A percentile compares a stretch with the other conserved stretches of the same genome.
These are phyloP conservation scores for Tenrec ecaudatus DNA, from an alignment of 2,113 vertebrate genomes.

Conservation along the genomic window DNA sequence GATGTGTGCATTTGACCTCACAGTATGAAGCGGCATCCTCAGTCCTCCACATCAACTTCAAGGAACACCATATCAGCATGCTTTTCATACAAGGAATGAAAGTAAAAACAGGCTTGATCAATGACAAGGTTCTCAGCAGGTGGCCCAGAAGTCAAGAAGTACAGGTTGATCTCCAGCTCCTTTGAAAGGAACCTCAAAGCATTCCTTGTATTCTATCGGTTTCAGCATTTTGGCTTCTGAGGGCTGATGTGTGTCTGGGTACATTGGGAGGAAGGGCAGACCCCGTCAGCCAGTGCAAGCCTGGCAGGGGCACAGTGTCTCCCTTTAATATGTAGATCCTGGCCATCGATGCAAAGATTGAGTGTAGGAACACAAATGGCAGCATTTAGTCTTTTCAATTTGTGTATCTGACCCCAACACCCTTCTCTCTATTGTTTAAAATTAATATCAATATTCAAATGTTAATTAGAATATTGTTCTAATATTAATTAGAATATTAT, in stretches of 20 bases:
- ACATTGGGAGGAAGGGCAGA: not conserved
- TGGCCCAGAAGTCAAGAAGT: not conserved
- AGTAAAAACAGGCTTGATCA: not conserved
- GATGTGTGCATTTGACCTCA: not conserved
- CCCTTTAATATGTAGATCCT: fast-evolving
- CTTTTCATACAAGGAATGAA: not conserved
- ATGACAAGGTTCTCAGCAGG: not conserved
- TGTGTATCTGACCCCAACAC: not conserved
- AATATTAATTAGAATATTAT: too few species aligned
- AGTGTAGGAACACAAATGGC: not conserved
- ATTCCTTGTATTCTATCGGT: not conserved
- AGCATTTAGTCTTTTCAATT: not conserved
- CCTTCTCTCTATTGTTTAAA: not conserved
- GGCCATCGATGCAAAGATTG: not conserved
- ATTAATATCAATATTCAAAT: too few species aligned
- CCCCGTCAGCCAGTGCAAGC: not conserved
- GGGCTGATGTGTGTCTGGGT: not conserved
- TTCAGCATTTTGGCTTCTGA: not conserved
- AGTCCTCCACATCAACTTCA: not conserved
- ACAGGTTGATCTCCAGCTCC: not conserved
- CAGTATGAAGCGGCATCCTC: not conserved
- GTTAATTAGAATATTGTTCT: too few species aligned
- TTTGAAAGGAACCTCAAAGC: not conserved
- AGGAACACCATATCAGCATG: not conserved
- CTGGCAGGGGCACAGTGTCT: not conserved